Evolutionary conservation across 2,888 invertebrate species (phyloP).

Genomic region (Anoplius nigerrimus): DNA sequence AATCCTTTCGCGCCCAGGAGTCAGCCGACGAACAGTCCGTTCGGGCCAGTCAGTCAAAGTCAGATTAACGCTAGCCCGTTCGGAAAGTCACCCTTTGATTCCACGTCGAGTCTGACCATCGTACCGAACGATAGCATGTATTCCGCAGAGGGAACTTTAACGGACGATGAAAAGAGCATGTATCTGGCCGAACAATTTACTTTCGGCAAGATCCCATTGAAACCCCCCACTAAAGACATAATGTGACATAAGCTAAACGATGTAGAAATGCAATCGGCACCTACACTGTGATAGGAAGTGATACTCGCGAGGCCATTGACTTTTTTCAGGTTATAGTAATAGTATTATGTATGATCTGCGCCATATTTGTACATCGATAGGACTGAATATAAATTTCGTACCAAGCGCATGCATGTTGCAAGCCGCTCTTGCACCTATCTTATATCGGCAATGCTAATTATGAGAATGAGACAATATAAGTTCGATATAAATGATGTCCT

Average conservation of each 20-base stretch:
- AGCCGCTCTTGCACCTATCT: too few species aligned
- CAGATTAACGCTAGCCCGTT: conserved; percentile 36
- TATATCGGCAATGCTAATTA: too few species aligned
- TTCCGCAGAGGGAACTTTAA: conserved; percentile 58
- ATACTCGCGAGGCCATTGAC: background rate
- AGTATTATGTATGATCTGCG: too few species aligned
- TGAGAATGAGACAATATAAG: too few species aligned
- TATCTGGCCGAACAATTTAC: conserved; percentile 62
- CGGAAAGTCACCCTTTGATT: conserved; percentile 48
- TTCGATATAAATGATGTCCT: too few species aligned
- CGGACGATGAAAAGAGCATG: conserved; percentile 67
- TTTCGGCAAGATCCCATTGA: conserved; percentile 66
- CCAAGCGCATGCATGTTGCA: too few species aligned
- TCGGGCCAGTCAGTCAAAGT: conserved; percentile 39
- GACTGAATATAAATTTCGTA: too few species aligned
- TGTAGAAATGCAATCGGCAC: background rate
- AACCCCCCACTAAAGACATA: conserved; percentile 68
- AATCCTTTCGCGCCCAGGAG: conserved; percentile 43
- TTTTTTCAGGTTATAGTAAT: too few species aligned
- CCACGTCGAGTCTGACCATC: conserved; percentile 35
- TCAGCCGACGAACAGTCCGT: conserved; percentile 41
- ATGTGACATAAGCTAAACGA: conserved; percentile 37
- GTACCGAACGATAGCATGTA: conserved; percentile 62
- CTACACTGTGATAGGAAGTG: background rate
- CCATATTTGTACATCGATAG: too few species aligned